A percentile compares a stretch with the other conserved stretches of the same genome.
These are phyloP conservation scores for Caranx melampygus DNA, from an alignment of 2,113 vertebrate species.

Conservation along the genomic window DNA sequence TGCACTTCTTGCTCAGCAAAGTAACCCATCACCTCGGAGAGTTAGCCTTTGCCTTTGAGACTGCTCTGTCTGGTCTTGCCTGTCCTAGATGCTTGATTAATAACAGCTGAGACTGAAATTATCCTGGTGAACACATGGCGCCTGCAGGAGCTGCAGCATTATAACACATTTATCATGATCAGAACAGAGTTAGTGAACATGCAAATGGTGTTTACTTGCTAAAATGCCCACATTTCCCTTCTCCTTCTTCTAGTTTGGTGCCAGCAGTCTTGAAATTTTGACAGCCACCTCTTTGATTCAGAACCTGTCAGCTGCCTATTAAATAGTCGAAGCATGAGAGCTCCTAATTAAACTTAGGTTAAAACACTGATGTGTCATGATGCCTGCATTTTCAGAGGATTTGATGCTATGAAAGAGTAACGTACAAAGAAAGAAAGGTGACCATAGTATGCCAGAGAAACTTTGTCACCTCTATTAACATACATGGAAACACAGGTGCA, in stretches of 20 bases:
- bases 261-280: background rate
- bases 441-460: background rate
- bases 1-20: slow-evolving; percentile 32
- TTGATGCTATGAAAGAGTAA: too few species aligned
- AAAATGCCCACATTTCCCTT: background rate
- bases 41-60: slow-evolving; percentile 53
- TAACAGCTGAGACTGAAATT: slow-evolving; percentile 38
- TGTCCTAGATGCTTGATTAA: slow-evolving; percentile 64
- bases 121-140: slow-evolving; percentile 55
- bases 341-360: background rate
- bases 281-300: background rate
- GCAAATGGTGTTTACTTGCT: background rate
- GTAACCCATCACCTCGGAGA: slow-evolving; percentile 51
- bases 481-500: too few species aligned
- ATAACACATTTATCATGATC: slow-evolving; percentile 36
- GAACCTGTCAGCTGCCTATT: background rate
- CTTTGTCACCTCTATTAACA: background rate
- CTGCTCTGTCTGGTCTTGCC: slow-evolving; percentile 29
- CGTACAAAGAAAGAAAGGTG: too few species aligned
- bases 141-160: slow-evolving; percentile 46
- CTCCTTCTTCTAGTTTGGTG: background rate
- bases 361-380: background rate
- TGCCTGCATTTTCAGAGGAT: background rate
- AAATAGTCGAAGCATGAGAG: background rate
- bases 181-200: slow-evolving; percentile 20